Evolutionary conservation across 2,797 vertebrate species (phyloP).

Genomic region (Hemibagrus guttatus): DNA sequence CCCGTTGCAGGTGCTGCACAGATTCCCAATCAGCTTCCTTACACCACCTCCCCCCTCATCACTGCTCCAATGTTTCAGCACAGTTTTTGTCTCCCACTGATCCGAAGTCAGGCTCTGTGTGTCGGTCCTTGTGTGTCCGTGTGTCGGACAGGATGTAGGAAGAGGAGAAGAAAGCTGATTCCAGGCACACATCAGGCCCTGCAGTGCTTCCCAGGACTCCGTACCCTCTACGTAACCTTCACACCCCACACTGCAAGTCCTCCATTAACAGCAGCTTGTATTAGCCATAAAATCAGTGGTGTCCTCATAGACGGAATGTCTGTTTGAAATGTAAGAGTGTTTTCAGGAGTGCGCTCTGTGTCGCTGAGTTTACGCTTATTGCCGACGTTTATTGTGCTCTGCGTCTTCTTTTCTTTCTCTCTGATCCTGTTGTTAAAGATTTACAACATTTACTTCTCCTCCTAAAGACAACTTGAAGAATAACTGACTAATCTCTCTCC

Average conservation of each 20-base stretch:
- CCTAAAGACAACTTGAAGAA: background rate
- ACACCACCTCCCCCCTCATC: background rate
- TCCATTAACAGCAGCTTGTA: constrained; percentile 11
- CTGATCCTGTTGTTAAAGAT: background rate
- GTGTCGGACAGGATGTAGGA: constrained; percentile 3
- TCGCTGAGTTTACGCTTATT: background rate
- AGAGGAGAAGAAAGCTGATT: constrained; percentile 19
- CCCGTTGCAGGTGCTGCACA: constrained; percentile 33
- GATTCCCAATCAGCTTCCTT: constrained; percentile 49
- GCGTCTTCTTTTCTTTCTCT: background rate
- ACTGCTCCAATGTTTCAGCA: background rate
- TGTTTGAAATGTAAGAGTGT: background rate
- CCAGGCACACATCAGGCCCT: constrained; percentile 38
- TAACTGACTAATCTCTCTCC: background rate
- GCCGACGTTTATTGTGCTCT: background rate
- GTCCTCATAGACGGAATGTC: background rate
- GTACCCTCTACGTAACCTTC: constrained; percentile 66
- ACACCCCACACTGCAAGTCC: constrained; percentile 53
- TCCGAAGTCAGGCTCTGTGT: background rate
- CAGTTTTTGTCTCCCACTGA: background rate
- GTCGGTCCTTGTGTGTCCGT: background rate
- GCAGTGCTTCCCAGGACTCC: constrained; percentile 7
- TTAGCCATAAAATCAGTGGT: background rate
- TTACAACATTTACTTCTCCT: background rate
- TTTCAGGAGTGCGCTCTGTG: background rate